Base-by-base conservation (phyloP, 1,140 invertebrate species). In the Parapsyche elsis region DNA sequence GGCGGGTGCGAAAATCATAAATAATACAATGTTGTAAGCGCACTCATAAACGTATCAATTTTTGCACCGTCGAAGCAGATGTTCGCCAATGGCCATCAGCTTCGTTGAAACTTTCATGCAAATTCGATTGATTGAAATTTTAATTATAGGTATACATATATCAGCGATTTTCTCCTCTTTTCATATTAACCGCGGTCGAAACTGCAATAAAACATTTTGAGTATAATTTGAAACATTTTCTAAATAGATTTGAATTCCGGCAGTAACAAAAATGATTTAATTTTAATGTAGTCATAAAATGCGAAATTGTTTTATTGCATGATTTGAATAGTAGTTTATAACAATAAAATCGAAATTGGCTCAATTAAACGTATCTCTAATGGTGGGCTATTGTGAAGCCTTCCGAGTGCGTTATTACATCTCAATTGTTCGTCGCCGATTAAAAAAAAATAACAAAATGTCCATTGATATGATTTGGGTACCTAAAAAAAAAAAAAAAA, bases 301-400 rank as follows among this genome's bases (percentile, higher is more conserved):
- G 70, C 53, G 75, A 80, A 80, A 80, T 77, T 71, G 79, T 76
- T 80, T 80, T 80, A 80, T 14, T 26, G 67, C 73, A 30, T 75
- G 77, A 80, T 80, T 80, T 80, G 79, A 80, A 77, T 79, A 67
- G 19, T 71, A 71, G 53, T 73, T 53, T 61, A 73, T 24, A 74
- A 79, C 71, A 79, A 79, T 59, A 67, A 45, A 57, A n/a, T 44
- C 45, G 38, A 74, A 80, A 70, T 80, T 80, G 71, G 49, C 71
- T 76, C 79, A 80, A 80, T 80, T 80, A 80, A 80, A 80, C 38
- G 79, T 80, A 70, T 80, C 59, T 24, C 61, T 80, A 16, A 5
- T 46, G 9, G 14, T 73, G 9, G 71, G 14, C 71, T 23, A 30
- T 67, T 67, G 64, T 67, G 64, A 73, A 53, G 44, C 45, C 44